These are phyloP conservation scores for Philypnodon macrostomus DNA, from an alignment of 2,797 vertebrate genomes.

Conservation along the genomic window DNA sequence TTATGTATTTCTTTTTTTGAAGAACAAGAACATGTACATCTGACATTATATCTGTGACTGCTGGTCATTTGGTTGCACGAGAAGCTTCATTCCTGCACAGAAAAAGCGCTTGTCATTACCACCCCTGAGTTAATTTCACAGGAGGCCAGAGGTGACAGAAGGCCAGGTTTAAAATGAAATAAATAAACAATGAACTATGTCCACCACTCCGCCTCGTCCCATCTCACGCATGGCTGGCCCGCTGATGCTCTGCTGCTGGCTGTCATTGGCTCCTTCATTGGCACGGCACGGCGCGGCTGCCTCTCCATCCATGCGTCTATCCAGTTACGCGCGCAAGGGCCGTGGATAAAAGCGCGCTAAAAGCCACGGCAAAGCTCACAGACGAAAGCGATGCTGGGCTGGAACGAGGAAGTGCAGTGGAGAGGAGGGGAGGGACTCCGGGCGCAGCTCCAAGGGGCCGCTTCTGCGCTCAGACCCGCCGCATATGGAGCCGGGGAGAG, in stretches of 20 bases:
- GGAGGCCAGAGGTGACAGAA: slow-evolving; percentile 31
- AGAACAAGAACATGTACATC: no score
- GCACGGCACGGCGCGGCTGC: slow-evolving; percentile 82
- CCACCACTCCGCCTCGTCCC: slow-evolving; percentile 80
- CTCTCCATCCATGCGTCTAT: slow-evolving; percentile 75
- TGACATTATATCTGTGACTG: no score
- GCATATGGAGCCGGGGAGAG: slow-evolving; percentile 85
- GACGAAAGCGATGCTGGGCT: slow-evolving; percentile 82
- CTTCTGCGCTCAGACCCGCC: slow-evolving; percentile 77
- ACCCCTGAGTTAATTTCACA: not conserved
- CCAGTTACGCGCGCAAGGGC: slow-evolving; percentile 61
- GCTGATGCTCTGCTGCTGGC: slow-evolving; percentile 81
- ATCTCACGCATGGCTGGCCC: slow-evolving; percentile 86
- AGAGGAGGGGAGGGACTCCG: slow-evolving; percentile 87
- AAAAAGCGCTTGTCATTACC: slow-evolving; percentile 55
- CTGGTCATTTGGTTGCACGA: no score
- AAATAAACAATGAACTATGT: slow-evolving; percentile 82
- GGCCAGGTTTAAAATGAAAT: slow-evolving; percentile 71
- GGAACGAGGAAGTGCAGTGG: slow-evolving; percentile 91
- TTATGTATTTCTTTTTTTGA: no score
- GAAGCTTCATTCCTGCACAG: no score
- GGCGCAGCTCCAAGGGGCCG: slow-evolving; percentile 81
- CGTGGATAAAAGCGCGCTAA: slow-evolving; percentile 81
- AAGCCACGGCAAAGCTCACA: slow-evolving; percentile 74
- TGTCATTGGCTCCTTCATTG: slow-evolving; percentile 84